These are phyloP conservation scores for Drosophila borborema DNA, from an alignment of 2,888 invertebrate genomes.

Conservation along the genomic window DNA sequence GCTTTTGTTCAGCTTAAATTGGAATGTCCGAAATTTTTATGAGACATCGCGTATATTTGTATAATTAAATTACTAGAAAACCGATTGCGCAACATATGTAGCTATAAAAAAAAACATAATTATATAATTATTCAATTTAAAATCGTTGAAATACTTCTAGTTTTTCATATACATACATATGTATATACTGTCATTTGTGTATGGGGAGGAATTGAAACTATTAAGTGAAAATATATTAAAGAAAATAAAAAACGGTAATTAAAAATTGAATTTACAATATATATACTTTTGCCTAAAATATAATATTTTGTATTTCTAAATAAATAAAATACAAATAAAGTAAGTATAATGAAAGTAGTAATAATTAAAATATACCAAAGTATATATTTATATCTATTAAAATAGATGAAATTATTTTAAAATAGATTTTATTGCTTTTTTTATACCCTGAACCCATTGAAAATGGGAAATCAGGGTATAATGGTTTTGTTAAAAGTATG, in stretches of 20 bases:
- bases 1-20: constrained; percentile 4
- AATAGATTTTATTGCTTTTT: background rate
- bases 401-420: background rate
- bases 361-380: background rate
- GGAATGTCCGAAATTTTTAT: constrained; percentile 1
- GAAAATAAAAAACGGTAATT: no score
- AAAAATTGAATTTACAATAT: background rate
- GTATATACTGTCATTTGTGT: no score
- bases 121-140: background rate
- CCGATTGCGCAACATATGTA: background rate
- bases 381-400: background rate
- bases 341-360: background rate
- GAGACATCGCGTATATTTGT: background rate
- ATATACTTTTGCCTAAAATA: background rate
- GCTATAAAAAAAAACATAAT: background rate
- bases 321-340: background rate
- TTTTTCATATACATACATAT: no score
- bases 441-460: no score
- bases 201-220: background rate
- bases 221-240: background rate
- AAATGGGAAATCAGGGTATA: no score
- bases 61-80: background rate
- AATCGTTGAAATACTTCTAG: background rate
- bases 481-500: no score
- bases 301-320: background rate